A percentile compares a stretch with the other conserved stretches of the same genome.
Evolutionary conservation across 2,113 vertebrate genomes (phyloP).

Genomic region (Stercorarius parasiticus): DNA sequence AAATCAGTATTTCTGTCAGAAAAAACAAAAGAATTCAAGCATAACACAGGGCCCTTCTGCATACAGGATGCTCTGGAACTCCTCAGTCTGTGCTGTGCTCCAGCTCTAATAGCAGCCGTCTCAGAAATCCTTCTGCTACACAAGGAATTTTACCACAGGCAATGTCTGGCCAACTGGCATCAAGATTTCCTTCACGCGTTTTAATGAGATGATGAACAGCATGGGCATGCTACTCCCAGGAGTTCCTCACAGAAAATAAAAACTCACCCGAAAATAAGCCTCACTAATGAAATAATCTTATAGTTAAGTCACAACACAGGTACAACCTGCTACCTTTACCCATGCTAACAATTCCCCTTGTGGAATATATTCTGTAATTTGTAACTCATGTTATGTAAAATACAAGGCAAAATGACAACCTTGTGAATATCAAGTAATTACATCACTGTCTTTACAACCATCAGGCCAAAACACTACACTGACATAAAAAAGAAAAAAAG

Average conservation of each 20-base stretch:
- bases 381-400: background rate
- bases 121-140: background rate
- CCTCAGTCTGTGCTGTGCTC: background rate
- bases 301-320: background rate
- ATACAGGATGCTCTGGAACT: background rate
- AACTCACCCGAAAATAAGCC: background rate
- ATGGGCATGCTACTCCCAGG: background rate
- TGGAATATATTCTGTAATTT: background rate
- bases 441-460: background rate
- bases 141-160: background rate
- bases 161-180: background rate
- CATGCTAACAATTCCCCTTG: background rate
- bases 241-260: background rate
- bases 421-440: background rate
- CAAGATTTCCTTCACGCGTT: background rate
- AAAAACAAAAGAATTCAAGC: constrained; percentile 15
- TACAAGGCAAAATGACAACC: background rate
- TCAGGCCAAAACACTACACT: background rate
- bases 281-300: background rate
- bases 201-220: background rate
- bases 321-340: background rate
- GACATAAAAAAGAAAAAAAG: background rate
- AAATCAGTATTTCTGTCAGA: background rate
- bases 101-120: background rate
- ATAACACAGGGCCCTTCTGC: background rate